These are phyloP conservation scores for Mus caroli DNA, from an alignment of 2,797 vertebrate species.

Conservation along the genomic window DNA sequence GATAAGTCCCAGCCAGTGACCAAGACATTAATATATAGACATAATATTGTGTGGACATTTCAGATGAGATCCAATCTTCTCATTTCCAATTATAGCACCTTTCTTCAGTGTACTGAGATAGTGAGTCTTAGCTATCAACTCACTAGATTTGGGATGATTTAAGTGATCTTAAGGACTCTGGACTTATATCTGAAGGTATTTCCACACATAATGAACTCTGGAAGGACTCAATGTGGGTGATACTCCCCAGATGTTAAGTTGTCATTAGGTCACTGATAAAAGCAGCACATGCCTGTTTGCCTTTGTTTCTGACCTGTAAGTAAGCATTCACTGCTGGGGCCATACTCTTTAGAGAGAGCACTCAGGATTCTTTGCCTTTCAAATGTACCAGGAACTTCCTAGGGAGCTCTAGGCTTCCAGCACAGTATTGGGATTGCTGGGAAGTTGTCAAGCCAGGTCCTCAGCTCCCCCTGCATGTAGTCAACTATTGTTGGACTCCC, in stretches of 20 bases:
- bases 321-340: background rate
- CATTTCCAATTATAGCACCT: background rate
- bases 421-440: background rate
- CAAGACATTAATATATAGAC: background rate
- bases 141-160: background rate
- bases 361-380: background rate
- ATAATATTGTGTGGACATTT: background rate
- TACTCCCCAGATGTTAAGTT: background rate
- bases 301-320: background rate
- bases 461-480: background rate
- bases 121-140: background rate
- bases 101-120: background rate
- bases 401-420: background rate
- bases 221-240: background rate
- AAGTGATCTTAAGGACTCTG: background rate
- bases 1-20: background rate
- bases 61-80: background rate
- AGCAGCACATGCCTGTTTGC: background rate
- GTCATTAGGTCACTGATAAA: background rate
- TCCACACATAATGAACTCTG: background rate
- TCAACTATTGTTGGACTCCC: background rate
- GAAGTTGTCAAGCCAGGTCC: accelerated
- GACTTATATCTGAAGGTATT: background rate
- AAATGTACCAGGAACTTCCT: background rate
- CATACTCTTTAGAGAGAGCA: background rate